These are phyloP conservation scores for Heteromormyrus szaboi DNA, from an alignment of 2,797 vertebrate genomes.

Conservation along the genomic window DNA sequence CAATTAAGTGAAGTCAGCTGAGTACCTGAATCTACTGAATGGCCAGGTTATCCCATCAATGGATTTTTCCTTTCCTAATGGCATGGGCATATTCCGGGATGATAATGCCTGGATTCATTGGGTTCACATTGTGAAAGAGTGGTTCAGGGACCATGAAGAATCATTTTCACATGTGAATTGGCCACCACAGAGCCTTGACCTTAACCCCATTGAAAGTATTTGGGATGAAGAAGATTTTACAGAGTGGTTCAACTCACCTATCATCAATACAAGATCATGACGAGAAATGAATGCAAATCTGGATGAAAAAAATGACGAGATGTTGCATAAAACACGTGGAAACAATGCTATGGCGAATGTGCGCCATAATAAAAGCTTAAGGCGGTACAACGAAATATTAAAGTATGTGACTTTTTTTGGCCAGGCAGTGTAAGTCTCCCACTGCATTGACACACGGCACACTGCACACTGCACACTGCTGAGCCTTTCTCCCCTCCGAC, in stretches of 20 bases:
- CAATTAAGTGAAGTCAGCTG: background rate
- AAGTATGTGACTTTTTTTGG: background rate
- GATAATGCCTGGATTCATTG: background rate
- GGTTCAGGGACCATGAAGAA: background rate
- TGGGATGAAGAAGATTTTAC: background rate
- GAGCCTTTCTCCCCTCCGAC: background rate
- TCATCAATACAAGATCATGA: background rate
- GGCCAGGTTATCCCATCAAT: background rate
- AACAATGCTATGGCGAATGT: background rate
- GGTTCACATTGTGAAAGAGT: background rate
- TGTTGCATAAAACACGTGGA: background rate
- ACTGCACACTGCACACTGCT: background rate
- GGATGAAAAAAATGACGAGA: background rate
- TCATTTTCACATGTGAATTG: background rate
- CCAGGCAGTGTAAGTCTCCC: background rate
- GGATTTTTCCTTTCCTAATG: background rate
- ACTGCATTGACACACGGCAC: background rate
- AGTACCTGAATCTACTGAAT: background rate
- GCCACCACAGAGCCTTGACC: background rate
- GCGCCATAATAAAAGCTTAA: background rate
- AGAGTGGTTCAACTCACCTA: background rate
- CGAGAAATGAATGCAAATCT: background rate
- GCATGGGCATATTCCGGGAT: background rate
- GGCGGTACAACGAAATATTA: background rate
- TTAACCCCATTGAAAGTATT: background rate